Conservation (phyloP, 1,140 invertebrate genomes). For the Armadillidium nasatum region DNA sequence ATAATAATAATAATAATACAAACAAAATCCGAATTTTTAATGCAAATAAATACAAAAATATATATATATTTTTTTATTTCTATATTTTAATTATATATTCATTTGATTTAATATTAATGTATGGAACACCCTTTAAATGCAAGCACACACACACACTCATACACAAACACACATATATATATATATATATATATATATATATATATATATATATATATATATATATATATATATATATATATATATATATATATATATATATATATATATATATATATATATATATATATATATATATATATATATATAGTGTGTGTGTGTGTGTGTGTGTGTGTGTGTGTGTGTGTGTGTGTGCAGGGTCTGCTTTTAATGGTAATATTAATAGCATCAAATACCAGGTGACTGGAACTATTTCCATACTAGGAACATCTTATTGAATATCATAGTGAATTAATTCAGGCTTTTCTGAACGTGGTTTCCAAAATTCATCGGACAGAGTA, state of each 20-base stretch:
- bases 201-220: background rate
- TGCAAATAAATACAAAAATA: too few species aligned
- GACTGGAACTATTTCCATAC: background rate
- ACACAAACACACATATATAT: background rate
- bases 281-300: background rate
- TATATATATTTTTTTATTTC: too few species aligned
- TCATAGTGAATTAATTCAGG: background rate
- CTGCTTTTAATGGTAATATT: background rate
- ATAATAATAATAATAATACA: too few species aligned
- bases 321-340: too few species aligned
- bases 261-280: constrained; percentile 15
- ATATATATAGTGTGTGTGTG: too few species aligned
- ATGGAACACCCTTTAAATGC: too few species aligned
- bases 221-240: background rate
- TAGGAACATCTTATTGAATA: constrained; percentile 7
- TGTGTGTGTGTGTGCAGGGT: background rate
- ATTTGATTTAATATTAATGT: too few species aligned
- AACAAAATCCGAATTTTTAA: too few species aligned
- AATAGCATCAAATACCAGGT: background rate
- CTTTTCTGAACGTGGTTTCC: background rate
- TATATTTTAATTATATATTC: too few species aligned
- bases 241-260: constrained; percentile 15
- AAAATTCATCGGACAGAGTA: background rate
- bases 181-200: background rate
- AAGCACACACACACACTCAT: too few species aligned